Evolutionary conservation across 2,888 invertebrate genomes (phyloP).

Genomic region (Helleia helle): DNA sequence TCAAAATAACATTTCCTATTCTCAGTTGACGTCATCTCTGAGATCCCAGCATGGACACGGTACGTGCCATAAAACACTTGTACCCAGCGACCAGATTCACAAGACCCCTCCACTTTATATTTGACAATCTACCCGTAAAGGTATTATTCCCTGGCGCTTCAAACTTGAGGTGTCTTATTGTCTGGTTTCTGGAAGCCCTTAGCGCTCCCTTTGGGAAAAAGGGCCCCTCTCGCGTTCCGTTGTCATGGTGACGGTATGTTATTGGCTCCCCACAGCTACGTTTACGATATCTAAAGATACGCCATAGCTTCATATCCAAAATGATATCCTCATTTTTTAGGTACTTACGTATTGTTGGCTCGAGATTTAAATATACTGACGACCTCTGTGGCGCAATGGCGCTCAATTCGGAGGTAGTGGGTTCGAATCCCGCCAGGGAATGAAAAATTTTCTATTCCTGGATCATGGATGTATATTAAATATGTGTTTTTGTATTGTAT

Average conservation of each 20-base stretch:
- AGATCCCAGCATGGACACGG: conserved; percentile 26
- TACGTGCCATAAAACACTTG: conserved; percentile 31
- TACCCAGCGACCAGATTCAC: conserved; percentile 31
- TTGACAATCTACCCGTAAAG: conserved; percentile 21
- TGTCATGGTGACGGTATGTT: conserved; percentile 59
- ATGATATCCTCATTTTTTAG: too few species aligned
- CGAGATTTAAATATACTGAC: too few species aligned
- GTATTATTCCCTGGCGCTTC: conserved; percentile 28
- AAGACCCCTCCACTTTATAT: conserved; percentile 26
- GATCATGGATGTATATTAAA: too few species aligned
- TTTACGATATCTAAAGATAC: conserved; percentile 30
- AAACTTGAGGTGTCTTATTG: conserved; percentile 41
- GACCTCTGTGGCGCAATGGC: too few species aligned
- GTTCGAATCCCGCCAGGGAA: too few species aligned
- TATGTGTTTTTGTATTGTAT: too few species aligned
- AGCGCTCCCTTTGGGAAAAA: conserved; percentile 41
- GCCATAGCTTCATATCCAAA: conserved; percentile 13
- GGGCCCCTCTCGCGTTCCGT: conserved; percentile 50
- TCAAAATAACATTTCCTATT: neutral
- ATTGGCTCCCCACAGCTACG: conserved; percentile 60
- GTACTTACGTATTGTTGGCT: too few species aligned
- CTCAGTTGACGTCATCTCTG: conserved; percentile 4
- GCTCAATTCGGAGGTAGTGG: too few species aligned
- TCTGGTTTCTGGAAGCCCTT: conserved; percentile 49
- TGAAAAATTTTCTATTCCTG: too few species aligned